Evolutionary conservation across 2,797 vertebrate genomes (phyloP), one percentile per base, ranked within the genome.

Genomic region (Gymnodraco acuticeps): DNA sequence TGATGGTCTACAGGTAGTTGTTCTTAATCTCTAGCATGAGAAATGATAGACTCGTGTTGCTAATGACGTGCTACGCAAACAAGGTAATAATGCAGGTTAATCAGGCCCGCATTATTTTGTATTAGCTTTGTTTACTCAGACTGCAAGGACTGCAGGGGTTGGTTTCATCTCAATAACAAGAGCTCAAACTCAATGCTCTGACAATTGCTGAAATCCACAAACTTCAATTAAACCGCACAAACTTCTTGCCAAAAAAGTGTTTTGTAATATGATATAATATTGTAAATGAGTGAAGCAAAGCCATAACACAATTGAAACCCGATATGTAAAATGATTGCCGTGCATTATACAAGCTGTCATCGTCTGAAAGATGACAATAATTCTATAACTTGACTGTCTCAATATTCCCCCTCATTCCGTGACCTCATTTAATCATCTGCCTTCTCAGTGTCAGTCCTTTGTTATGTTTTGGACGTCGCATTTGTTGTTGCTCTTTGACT

Each of bases 51-150:
- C 4, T 27, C 4, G 80, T 85, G 87, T 65, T 83, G 77, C 85
- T 91, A 92, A 92, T 88, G 85, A 87, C 87, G 81, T 87, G 78
- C 76, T 84, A 86, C 82, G 81, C 88, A 92, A 93, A 92, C 91
- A 90, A 69, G 62, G 74, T 84, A 90, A 88, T 86, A 89, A 78
- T 38, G 80, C 71, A 87, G 86, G 93, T 93, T 92, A 90, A 90
- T 91, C 82, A 75, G 78, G 77, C 65, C 63, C 7, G 72, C 80
- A 77, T 84, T 84, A 80, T 88, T 90, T 88, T 87, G 84, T 88
- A 88, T 91, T 91, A 89, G 88, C 73, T 75, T 45, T 93, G 90
- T 92, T 93, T 92, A 92, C 90, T 78, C 86, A 64, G 81, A 88
- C 80, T 89, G 87, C 69, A 1, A 83, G 82, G 81, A 88, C 80